Evolutionary conservation across 2,113 vertebrate genomes (phyloP), one percentile per base, ranked within the genome.

Genomic region (Trogon surrucura): DNA sequence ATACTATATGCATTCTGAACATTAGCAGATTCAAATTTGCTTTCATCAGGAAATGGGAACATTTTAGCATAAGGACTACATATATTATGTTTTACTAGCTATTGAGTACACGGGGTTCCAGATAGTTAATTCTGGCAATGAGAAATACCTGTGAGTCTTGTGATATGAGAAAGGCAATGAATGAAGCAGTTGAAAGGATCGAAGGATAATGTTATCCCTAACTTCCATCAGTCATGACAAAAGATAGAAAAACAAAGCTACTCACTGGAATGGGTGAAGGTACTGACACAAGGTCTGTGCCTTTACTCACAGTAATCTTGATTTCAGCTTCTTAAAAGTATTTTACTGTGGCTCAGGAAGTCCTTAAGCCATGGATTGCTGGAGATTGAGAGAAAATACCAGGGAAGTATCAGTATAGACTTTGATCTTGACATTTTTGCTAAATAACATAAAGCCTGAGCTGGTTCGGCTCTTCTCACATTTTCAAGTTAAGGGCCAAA

Each of bases 41-140:
- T 93, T 95, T 91, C 77, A 51, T 29, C n/a, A 73, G 69, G 78
- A 86, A 81, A 81, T 36, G 48, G 79, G 80, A 80, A 38, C 27
- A 26, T 70, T 93, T 93, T 54, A 82, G 19, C 5, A 1, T 47
- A 50, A 91, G 44, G 21, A 47, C 23, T 60, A 16, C 10, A 45
- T 57, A 56, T 26, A 65, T 88, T 69, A 69, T 36, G 22, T 88
- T 93, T 93, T 88, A 94, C 44, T 85, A 48, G 80, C 41, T 93
- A 45, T 50, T 85, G 85, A 83, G 64, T 71, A 69, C 54, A 50
- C 1, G 1, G 36, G 51, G 75, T 83, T 94, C 60, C 74, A 89
- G 57, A 30, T 13, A 83, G 70, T 87, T 95, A 75, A 80, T 95
- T 94, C 44, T 50, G 48, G 51, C 64, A 89, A 72, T 22, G 16